phyloP scores from a whole-genome alignment of 1,140 invertebrate species.

The Chymomyza costata region DNA sequence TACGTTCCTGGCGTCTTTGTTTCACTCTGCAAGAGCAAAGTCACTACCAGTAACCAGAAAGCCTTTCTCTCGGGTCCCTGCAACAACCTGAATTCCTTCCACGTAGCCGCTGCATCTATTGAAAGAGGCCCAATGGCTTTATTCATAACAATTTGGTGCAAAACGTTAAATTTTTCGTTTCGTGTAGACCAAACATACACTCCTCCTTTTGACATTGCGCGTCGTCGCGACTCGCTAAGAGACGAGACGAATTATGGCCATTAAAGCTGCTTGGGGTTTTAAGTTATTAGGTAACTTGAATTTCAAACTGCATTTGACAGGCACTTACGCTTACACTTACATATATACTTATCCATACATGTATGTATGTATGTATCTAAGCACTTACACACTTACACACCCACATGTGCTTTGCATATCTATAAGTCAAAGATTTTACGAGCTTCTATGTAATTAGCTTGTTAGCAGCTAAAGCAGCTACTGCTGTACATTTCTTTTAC shows the following conservation, averaged over 20 bases:
- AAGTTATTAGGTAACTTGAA: slow-evolving; percentile 66
- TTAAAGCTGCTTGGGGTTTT: slow-evolving; percentile 67
- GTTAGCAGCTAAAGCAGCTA: slow-evolving; percentile 13
- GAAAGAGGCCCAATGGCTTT: too few relatives aligned
- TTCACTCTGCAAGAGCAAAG: too few relatives aligned
- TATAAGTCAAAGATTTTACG: too few relatives aligned
- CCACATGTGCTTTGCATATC: too few relatives aligned
- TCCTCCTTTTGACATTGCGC: slow-evolving; percentile 4
- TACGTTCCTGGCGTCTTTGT: too few relatives aligned
- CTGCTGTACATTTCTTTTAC: not conserved
- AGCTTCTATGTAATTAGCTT: not conserved
- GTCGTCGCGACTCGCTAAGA: too few relatives aligned
- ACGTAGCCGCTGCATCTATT: slow-evolving; percentile 6
- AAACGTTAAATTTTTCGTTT: too few relatives aligned
- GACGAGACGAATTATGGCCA: slow-evolving; percentile 60
- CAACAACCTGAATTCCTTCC: slow-evolving; percentile 7
- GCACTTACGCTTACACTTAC: slow-evolving; percentile 25
- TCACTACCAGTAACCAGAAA: too few relatives aligned
- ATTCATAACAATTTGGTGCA: too few relatives aligned
- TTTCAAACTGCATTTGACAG: slow-evolving; percentile 51
- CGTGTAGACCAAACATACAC: too few relatives aligned
- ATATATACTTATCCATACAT: not conserved
- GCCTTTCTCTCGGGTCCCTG: slow-evolving; percentile 14
- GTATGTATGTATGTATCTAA: not conserved
- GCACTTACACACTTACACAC: too few relatives aligned